These are phyloP conservation scores for Stichopus chloronotus DNA, from an alignment of 35 echinoderm and acorn worm species.

Conservation along the genomic window DNA sequence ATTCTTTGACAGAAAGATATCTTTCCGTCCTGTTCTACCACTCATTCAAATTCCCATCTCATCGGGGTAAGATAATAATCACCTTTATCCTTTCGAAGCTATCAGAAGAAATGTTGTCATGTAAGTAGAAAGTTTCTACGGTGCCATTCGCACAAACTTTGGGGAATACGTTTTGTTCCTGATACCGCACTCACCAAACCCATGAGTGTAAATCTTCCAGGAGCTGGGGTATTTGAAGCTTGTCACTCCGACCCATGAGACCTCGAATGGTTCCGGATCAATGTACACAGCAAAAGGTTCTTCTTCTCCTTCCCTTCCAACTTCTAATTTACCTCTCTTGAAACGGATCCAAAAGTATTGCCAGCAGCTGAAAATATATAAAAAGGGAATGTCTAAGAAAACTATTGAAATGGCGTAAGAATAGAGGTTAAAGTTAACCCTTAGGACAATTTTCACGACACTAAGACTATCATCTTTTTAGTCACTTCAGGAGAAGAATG, in stretches of 20 bases:
- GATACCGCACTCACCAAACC: conserved; percentile 8
- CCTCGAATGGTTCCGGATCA: not conserved
- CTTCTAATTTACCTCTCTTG: not conserved
- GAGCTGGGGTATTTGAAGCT: not conserved
- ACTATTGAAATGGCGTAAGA: not conserved
- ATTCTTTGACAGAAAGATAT: too few relatives aligned
- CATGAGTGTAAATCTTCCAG: conserved; percentile 21
- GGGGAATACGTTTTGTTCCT: too few relatives aligned
- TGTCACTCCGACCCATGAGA: conserved; percentile 14
- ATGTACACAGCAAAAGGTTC: not conserved
- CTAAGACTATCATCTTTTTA: too few relatives aligned
- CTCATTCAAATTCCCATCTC: too few relatives aligned
- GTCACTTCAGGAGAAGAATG: too few relatives aligned
- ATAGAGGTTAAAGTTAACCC: not conserved
- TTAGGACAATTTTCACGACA: too few relatives aligned
- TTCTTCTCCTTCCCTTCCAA: not conserved
- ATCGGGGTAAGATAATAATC: too few relatives aligned
- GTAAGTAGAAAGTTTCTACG: too few relatives aligned
- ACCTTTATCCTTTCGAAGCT: too few relatives aligned
- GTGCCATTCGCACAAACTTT: too few relatives aligned
- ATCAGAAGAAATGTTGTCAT: too few relatives aligned
- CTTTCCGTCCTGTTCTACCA: too few relatives aligned
- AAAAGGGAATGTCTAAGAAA: not conserved
- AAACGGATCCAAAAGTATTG: conserved; percentile 52
- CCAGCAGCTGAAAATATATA: conserved; percentile 1